Evolutionary conservation across 2,888 invertebrate species (phyloP).

Genomic region (Platycheirus albimanus): DNA sequence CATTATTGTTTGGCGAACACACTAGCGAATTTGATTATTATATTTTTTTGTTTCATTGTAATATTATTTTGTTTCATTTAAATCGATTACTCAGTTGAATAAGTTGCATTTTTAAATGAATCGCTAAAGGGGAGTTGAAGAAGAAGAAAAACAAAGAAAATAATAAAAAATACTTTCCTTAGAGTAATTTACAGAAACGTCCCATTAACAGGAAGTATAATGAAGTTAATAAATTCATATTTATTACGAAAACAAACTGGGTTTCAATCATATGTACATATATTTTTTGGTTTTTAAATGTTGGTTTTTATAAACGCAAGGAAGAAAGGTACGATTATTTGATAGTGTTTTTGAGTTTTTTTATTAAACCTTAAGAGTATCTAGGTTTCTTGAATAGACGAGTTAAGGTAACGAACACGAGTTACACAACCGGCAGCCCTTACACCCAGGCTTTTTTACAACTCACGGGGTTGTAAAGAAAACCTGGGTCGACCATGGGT

Average conservation of each 20-base stretch:
- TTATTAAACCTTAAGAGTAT: too few relatives aligned
- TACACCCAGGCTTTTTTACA: too few relatives aligned
- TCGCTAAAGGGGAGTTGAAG: slow-evolving; percentile 38
- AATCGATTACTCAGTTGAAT: slow-evolving; percentile 37
- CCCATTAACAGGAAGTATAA: slow-evolving; percentile 39
- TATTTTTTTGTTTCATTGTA: slow-evolving; percentile 19
- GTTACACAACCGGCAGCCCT: too few relatives aligned
- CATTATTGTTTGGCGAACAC: slow-evolving; percentile 46
- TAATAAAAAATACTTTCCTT: slow-evolving; percentile 27
- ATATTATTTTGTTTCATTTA: slow-evolving; percentile 43
- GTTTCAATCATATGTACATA: not conserved
- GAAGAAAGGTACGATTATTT: too few relatives aligned
- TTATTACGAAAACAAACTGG: slow-evolving; percentile 45
- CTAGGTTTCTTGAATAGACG: too few relatives aligned
- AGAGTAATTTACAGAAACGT: slow-evolving; percentile 41
- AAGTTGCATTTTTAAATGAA: slow-evolving; percentile 63
- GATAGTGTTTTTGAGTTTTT: too few relatives aligned
- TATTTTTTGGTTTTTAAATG: too few relatives aligned
- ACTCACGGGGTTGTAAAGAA: too few relatives aligned
- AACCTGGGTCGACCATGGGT: too few relatives aligned
- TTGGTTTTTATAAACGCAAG: too few relatives aligned
- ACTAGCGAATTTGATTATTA: slow-evolving; percentile 46
- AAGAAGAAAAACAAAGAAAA: slow-evolving; percentile 12
- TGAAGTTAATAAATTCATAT: slow-evolving; percentile 59
- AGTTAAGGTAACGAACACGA: too few relatives aligned